Evolutionary conservation across 2,888 invertebrate species (phyloP).

Genomic region (Andrena trimmerana): DNA sequence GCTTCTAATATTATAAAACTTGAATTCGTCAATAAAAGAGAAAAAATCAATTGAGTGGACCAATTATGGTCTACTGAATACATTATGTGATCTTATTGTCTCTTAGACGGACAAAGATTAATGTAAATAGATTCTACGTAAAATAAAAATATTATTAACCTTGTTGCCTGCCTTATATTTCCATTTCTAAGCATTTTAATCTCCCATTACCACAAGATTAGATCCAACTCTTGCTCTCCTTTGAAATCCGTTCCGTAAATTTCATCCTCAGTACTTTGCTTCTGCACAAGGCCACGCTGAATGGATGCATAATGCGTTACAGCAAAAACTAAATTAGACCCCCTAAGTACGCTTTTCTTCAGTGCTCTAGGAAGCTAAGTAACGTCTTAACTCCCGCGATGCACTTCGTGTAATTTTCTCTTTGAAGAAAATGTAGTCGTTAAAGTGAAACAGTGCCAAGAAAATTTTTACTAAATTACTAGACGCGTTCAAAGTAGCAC

Average conservation of each 20-base stretch:
- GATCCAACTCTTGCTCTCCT: too few relatives aligned
- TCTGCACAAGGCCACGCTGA: conserved; percentile 11
- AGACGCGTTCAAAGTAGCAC: neutral
- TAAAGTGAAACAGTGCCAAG: conserved; percentile 12
- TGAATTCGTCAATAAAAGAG: neutral
- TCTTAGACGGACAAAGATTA: neutral
- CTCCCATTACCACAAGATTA: too few relatives aligned
- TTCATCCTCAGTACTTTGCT: conserved; percentile 12
- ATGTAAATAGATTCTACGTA: neutral
- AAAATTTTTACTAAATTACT: conserved; percentile 29
- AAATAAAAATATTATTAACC: neutral
- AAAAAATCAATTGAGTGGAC: neutral
- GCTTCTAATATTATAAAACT: conserved; percentile 5
- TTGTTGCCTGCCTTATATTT: too few relatives aligned
- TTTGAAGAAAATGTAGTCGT: conserved; percentile 33
- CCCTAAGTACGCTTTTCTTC: conserved; percentile 29
- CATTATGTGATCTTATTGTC: neutral
- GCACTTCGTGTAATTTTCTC: conserved; percentile 45
- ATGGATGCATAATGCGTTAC: conserved; percentile 49
- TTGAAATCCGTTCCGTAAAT: conserved; percentile 46
- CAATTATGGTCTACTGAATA: neutral
- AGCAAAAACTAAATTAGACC: conserved; percentile 67
- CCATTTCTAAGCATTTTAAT: too few relatives aligned
- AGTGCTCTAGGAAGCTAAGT: conserved; percentile 11
- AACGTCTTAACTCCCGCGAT: conserved; percentile 32